A percentile compares a stretch with the other conserved stretches of the same genome.
phyloP scores from a whole-genome alignment of 2,888 invertebrate species.

The Amorpha juglandis region DNA sequence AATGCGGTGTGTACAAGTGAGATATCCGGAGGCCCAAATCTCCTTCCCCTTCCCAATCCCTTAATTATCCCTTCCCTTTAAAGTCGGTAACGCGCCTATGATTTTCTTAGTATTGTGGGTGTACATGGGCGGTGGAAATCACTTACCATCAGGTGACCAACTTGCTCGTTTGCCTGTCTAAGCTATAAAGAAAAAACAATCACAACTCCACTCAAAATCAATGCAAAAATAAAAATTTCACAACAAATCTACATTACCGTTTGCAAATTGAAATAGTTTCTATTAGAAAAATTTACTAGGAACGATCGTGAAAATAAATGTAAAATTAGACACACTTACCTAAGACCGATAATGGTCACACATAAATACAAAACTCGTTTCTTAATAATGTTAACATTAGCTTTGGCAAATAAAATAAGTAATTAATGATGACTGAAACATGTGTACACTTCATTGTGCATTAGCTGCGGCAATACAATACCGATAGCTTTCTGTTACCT shows the following conservation, averaged over 20 bases:
- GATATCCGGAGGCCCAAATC: too few species aligned
- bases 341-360: slow-evolving; percentile 35
- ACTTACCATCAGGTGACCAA: too few species aligned
- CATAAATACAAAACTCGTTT: slow-evolving; percentile 34
- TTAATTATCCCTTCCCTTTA: too few species aligned
- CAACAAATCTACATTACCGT: neutral
- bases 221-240: too few species aligned
- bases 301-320: neutral
- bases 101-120: too few species aligned
- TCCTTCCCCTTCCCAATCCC: too few species aligned
- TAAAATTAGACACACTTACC: slow-evolving; percentile 23
- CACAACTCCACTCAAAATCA: too few species aligned
- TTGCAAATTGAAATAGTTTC: neutral
- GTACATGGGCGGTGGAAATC: too few species aligned
- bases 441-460: slow-evolving; percentile 33
- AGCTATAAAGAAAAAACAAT: too few species aligned
- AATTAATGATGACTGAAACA: slow-evolving; percentile 37
- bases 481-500: slow-evolving; percentile 14
- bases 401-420: slow-evolving; percentile 58
- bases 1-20: too few species aligned
- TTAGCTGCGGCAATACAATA: slow-evolving; percentile 44
- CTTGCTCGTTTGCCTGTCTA: too few species aligned
- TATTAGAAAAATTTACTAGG: neutral
- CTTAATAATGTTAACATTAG: slow-evolving; percentile 56
- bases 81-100: too few species aligned